Conservation (phyloP, 2,888 invertebrate genomes). For the Lasioglossum malachurum region DNA sequence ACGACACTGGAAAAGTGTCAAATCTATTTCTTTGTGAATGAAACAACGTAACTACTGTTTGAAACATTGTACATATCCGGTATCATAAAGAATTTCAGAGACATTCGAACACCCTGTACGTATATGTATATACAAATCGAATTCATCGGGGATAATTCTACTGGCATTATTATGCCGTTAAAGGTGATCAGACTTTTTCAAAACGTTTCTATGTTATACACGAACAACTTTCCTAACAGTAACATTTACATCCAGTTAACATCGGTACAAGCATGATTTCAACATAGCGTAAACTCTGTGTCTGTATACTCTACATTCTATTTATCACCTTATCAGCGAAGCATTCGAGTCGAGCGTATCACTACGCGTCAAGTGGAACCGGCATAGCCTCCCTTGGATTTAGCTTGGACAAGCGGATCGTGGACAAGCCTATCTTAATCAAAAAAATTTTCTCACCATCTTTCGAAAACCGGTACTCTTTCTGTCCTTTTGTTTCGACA, state of each 20-base stretch:
- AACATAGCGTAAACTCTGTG: conserved; percentile 10
- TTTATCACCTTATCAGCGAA: conserved; percentile 22
- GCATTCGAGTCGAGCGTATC: conserved; percentile 31
- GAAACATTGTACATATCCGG: not conserved
- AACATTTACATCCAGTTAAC: conserved; percentile 28
- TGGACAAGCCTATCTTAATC: conserved; percentile 83
- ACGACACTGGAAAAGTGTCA: not conserved
- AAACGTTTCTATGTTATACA: conserved; percentile 26
- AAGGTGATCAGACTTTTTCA: conserved; percentile 17
- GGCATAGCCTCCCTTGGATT: not conserved
- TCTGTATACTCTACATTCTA: conserved; percentile 21
- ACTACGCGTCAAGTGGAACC: conserved; percentile 5
- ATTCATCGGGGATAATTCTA: conserved; percentile 9
- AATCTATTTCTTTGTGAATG: not conserved
- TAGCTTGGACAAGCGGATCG: conserved; percentile 9
- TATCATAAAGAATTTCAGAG: not conserved
- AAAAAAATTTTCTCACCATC: conserved; percentile 93
- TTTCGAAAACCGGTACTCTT: conserved; percentile 90
- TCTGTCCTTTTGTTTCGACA: conserved; percentile 86
- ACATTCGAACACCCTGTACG: not conserved
- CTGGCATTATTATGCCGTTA: not conserved
- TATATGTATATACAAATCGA: not conserved
- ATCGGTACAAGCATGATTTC: conserved; percentile 19
- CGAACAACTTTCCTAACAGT: conserved; percentile 23
- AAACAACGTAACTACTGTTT: not conserved